A percentile compares a stretch with the other conserved stretches of the same genome.
Evolutionary conservation across 2,888 invertebrate species (phyloP).

Genomic region (Octonoba sinensis): DNA sequence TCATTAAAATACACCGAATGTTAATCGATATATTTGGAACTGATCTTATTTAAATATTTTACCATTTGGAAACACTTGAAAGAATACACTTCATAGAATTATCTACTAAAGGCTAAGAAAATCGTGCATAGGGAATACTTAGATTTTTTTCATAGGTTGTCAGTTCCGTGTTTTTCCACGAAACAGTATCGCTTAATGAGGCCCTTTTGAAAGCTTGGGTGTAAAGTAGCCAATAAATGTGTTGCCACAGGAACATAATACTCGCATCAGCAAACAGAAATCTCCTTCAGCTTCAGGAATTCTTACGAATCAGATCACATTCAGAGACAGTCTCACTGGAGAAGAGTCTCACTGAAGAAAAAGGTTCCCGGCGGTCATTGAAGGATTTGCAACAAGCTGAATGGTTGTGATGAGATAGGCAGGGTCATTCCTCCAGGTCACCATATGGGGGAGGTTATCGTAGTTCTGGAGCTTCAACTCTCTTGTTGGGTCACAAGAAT

Average conservation of each 20-base stretch:
- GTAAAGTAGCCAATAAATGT: background rate
- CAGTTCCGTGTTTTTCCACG: conserved; percentile 13
- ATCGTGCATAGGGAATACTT: too few species aligned
- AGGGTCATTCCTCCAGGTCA: conserved; percentile 16
- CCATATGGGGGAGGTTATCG: conserved; percentile 38
- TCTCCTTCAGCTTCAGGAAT: background rate
- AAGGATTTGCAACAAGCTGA: conserved; percentile 25
- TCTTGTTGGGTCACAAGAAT: conserved; percentile 27
- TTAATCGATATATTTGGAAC: too few species aligned
- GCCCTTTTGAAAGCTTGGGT: background rate
- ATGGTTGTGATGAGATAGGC: conserved; percentile 37
- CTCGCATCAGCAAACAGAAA: background rate
- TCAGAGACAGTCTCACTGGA: background rate
- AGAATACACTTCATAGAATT: too few species aligned
- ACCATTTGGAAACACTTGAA: too few species aligned
- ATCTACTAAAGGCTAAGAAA: too few species aligned
- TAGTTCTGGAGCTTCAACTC: background rate
- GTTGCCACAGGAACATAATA: conserved; percentile 25
- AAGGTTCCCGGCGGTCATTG: conserved; percentile 20
- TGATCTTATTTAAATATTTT: too few species aligned
- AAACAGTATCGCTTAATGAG: conserved; percentile 8
- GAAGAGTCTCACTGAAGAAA: background rate
- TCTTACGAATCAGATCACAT: background rate
- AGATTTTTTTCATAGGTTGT: background rate
- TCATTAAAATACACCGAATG: too few species aligned